Evolutionary conservation across 2,888 invertebrate genomes (phyloP), one percentile per base, ranked within the genome.

Genomic region (Melanophora roralis): DNA sequence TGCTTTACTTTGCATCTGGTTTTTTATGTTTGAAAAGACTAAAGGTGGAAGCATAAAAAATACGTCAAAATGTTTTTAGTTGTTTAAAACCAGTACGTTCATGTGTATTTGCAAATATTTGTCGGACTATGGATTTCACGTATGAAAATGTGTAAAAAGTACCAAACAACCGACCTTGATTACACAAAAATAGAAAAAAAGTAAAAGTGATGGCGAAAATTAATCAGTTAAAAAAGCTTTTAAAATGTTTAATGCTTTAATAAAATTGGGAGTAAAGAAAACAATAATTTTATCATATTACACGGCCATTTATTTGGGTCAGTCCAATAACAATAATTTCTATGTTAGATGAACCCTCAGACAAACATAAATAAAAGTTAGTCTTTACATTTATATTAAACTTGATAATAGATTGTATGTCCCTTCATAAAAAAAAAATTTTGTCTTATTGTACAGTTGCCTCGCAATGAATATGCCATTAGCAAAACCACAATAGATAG

Each of bases 11-110:
- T 27, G n/a, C n/a, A n/a, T 27, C 6, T 27, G 27, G 3, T 27
- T 27, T 27, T n/a, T n/a, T n/a, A n/a, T n/a, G n/a, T n/a, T n/a
- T n/a, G n/a, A n/a, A n/a, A n/a, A 38, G 32, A 51, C 36, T 6
- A 21, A 36, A 27, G 11, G 36, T 57, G 2, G 40, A 65, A 19
- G 36, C 14, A 49, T 36, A 49, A 64, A 55, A 71, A 57, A 36
- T 40, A 57, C 8, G 53, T 53, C 6, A 21, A 67, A 53, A 16
- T 14, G 23, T 21, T 51, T 59, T 43, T 45, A 23, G 60, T 23
- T 16, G 45, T 5, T 34, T 6, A 32, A 2, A 59, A n/a, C 14
- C 19, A 27, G 14, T 4, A 6, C 12, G 11, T 45, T n/a, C n/a
- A 45, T 57, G 40, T 40, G 38, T 43, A 7, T 14, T 68, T 55